Evolutionary conservation across 1,140 invertebrate genomes (phyloP).

Genomic region (Ceratitis capitata): DNA sequence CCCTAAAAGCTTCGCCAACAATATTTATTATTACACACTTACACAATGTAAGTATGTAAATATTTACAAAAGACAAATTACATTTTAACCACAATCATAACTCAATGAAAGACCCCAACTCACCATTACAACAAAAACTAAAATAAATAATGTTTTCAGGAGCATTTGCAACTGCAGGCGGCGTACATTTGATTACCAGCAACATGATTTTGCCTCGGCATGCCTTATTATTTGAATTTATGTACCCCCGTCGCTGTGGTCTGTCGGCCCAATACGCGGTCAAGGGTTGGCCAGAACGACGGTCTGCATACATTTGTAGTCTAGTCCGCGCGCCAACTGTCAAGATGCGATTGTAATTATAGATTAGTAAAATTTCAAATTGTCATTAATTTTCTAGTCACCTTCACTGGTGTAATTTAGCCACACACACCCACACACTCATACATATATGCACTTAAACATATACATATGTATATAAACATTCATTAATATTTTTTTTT

Average conservation of each 20-base stretch:
- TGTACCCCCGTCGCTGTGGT: neutral
- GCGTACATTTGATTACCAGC: neutral
- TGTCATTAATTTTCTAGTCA: slow-evolving; percentile 60
- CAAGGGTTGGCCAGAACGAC: neutral
- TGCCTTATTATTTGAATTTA: no score
- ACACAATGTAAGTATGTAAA: neutral
- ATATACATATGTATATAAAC: no score
- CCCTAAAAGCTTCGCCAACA: neutral
- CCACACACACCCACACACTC: neutral
- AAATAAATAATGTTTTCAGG: no score
- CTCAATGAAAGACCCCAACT: slow-evolving; percentile 46
- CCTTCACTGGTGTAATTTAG: neutral
- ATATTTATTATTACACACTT: neutral
- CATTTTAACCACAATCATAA: slow-evolving; percentile 59
- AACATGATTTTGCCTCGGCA: neutral
- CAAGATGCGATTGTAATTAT: slow-evolving; percentile 58
- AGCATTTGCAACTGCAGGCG: neutral
- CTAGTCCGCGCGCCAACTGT: neutral
- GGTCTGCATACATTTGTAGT: no score
- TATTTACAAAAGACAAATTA: slow-evolving; percentile 55
- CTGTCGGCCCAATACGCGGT: neutral
- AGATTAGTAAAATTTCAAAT: slow-evolving; percentile 62
- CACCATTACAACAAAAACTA: neutral
- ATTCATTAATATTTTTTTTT: no score
- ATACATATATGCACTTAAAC: neutral